These are phyloP conservation scores for Setophaga kirtlandii DNA, from an alignment of 2,113 vertebrate genomes.

Conservation along the genomic window DNA sequence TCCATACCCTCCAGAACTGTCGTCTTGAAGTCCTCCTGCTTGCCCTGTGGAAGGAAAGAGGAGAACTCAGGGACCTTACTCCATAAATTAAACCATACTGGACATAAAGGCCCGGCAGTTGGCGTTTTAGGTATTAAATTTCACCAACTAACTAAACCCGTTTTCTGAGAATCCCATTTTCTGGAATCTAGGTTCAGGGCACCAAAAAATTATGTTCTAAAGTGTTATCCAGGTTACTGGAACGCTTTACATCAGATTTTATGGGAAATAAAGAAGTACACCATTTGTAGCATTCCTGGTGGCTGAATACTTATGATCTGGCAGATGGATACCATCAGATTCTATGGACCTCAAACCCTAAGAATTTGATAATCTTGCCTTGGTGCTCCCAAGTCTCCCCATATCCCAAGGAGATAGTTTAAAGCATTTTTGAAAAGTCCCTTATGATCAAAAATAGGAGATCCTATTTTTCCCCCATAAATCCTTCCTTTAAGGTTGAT, in stretches of 20 bases:
- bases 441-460: not conserved
- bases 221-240: conserved; percentile 57
- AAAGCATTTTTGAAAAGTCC: not conserved
- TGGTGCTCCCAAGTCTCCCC: not conserved
- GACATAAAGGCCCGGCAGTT: conserved; percentile 78
- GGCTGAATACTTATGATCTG: conserved; percentile 34
- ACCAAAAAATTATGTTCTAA: conserved; percentile 56
- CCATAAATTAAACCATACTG: conserved; percentile 79
- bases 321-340: not conserved
- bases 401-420: not conserved
- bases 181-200: conserved; percentile 62
- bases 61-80: conserved; percentile 87
- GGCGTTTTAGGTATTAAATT: conserved; percentile 70
- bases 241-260: conserved; percentile 60
- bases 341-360: not conserved
- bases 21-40: conserved; percentile 87
- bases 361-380: not conserved
- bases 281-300: conserved; percentile 48
- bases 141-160: conserved; percentile 77
- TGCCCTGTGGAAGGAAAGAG: conserved; percentile 87
- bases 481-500: not conserved
- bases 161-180: conserved; percentile 68
- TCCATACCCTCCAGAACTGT: conserved; percentile 87
- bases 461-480: not conserved
- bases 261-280: conserved; percentile 46